A percentile compares a stretch with the other conserved stretches of the same genome.
phyloP scores from a whole-genome alignment of 2,797 vertebrate genomes.

The Scolopax bukidnonensis region DNA sequence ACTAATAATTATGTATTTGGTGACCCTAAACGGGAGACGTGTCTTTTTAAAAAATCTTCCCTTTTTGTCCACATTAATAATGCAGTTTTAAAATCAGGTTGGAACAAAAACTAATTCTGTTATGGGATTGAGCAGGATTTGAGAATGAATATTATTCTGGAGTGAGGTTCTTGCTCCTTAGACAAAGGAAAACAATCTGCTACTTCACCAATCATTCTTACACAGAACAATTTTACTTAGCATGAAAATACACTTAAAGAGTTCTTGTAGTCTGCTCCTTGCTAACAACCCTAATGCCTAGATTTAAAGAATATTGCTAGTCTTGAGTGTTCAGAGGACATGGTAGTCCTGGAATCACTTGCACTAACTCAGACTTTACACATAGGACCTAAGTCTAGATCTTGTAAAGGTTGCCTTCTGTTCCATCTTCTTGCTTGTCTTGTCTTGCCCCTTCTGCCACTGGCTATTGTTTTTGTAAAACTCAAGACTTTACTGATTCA shows the following conservation, averaged over 20 bases:
- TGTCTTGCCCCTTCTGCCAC: neutral
- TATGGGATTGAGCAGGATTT: neutral
- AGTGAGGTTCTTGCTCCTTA: neutral
- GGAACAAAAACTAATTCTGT: neutral
- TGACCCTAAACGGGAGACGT: neutral
- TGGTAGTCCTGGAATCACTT: neutral
- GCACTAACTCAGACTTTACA: neutral
- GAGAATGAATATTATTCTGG: neutral
- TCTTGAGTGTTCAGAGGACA: neutral
- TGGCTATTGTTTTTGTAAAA: neutral
- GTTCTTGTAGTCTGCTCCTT: neutral
- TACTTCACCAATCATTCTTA: neutral
- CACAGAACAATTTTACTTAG: neutral
- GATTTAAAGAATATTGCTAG: neutral
- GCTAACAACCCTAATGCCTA: neutral
- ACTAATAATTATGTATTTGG: neutral
- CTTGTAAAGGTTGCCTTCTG: neutral
- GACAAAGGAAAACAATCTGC: neutral
- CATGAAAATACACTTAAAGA: neutral
- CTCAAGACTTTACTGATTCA: neutral
- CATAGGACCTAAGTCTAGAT: neutral
- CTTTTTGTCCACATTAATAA: neutral
- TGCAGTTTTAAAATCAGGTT: neutral
- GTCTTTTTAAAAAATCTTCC: neutral
- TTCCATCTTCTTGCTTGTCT: neutral